Percentiles rank a stretch among this genome's conserved stretches.
These are phyloP conservation scores for Schizothorax lantsangensis DNA, from an alignment of 2,797 vertebrate genomes.

Conservation along the genomic window DNA sequence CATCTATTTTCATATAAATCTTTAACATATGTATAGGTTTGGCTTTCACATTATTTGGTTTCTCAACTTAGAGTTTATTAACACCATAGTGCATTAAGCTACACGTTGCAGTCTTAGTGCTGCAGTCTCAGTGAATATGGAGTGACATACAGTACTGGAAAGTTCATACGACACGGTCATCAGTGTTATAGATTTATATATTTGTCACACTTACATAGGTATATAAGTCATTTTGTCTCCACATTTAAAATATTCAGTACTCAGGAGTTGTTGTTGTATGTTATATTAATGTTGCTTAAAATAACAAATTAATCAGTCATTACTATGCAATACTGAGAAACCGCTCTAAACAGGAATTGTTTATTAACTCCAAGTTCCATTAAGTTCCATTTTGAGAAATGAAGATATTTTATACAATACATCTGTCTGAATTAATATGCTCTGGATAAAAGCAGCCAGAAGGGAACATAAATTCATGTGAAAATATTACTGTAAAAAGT, in stretches of 20 bases:
- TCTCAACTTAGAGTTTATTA: slow-evolving; percentile 40
- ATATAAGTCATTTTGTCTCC: slow-evolving; percentile 53
- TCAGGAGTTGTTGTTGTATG: slow-evolving; percentile 75
- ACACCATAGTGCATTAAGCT: slow-evolving; percentile 50
- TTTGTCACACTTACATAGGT: slow-evolving; percentile 45
- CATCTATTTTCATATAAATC: slow-evolving; percentile 26
- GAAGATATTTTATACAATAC: slow-evolving; percentile 34
- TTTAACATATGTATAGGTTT: slow-evolving; percentile 23
- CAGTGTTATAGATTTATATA: slow-evolving; percentile 68
- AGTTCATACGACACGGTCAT: slow-evolving; percentile 52
- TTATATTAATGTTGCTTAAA: slow-evolving; percentile 65
- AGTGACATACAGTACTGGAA: slow-evolving; percentile 30
- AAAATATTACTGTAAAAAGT: slow-evolving; percentile 61
- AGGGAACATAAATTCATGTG: slow-evolving; percentile 32
- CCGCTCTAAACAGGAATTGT: slow-evolving; percentile 61
- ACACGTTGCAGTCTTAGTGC: slow-evolving; percentile 33
- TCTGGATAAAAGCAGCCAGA: background rate
- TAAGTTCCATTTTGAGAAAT: slow-evolving; percentile 41
- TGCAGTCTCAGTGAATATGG: slow-evolving; percentile 31
- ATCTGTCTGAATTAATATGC: background rate
- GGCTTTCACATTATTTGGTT: slow-evolving; percentile 21
- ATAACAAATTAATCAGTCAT: slow-evolving; percentile 66
- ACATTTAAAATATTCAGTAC: slow-evolving; percentile 70
- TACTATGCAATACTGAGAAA: slow-evolving; percentile 77
- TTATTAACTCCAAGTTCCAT: slow-evolving; percentile 40